A percentile compares a stretch with the other conserved stretches of the same genome.
phyloP scores from a whole-genome alignment of 2,113 vertebrate species.

The Tyrannus savana region DNA sequence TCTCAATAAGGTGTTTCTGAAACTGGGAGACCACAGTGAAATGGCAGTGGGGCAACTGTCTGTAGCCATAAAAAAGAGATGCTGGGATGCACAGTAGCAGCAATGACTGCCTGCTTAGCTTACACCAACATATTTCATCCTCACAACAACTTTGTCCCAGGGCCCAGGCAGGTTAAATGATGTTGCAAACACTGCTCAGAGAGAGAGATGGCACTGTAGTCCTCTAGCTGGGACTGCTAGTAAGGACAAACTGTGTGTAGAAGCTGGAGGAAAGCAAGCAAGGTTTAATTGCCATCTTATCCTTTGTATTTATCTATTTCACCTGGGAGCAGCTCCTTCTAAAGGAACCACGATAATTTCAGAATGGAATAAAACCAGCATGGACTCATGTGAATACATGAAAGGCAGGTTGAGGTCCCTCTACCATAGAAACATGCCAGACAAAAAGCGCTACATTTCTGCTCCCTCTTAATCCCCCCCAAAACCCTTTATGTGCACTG shows the following conservation, averaged over 20 bases:
- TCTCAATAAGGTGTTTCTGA: background rate
- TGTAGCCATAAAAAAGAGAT: background rate
- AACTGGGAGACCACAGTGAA: background rate
- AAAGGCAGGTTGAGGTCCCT: background rate
- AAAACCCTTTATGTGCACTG: background rate
- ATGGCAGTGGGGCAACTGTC: background rate
- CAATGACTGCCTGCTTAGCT: background rate
- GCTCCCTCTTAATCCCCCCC: background rate
- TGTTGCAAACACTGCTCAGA: background rate
- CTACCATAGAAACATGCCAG: background rate
- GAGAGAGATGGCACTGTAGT: conserved; percentile 35
- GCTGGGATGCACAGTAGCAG: background rate
- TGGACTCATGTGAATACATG: background rate
- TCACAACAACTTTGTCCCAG: background rate
- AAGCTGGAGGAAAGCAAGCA: background rate
- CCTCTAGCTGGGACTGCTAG: background rate
- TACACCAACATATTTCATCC: background rate
- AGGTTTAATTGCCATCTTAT: background rate
- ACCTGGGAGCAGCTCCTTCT: background rate
- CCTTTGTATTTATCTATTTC: background rate
- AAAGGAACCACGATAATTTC: background rate
- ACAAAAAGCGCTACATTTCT: background rate
- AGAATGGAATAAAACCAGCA: background rate
- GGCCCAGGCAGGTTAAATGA: background rate
- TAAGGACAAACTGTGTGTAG: background rate